Base-by-base conservation (phyloP, 2,797 vertebrate species). In the Mergus octosetaceus region DNA sequence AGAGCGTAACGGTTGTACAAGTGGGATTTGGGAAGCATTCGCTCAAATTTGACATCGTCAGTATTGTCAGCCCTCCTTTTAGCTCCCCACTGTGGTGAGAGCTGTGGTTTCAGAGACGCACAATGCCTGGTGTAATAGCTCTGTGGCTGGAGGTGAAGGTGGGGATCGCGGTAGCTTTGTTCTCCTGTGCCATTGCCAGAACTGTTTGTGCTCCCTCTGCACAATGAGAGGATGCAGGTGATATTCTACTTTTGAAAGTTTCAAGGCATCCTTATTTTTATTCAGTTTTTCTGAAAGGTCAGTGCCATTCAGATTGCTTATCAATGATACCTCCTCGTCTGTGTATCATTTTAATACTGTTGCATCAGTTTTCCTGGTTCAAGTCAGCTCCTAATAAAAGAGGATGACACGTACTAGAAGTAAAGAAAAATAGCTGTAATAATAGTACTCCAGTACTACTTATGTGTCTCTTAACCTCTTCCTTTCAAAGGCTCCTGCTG, bases 381-480 rank as follows among this genome's bases (percentile, higher is more conserved):
- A 97, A 95, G 89, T 77, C 95, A 95, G 80, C 53, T 89, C 92
- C 85, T 96, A 95, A 97, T 95, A 97, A 95, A 97, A 97, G 30
- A 97, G 25, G 93, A 95, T 95, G 91, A 83, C 84, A 94, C 68
- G 61, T 92, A 95, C 96, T 94, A 97, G 87, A 89, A 92, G 77
- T 81, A 92, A 90, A 97, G 95, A 97, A 98, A 97, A 97, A 97
- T 92, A 96, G 92, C 87, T 95, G 91, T 70, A 95, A 97, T 97
- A 97, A 97, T 94, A 97, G 85, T 81, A 66, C 86, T 95, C 76
- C 91, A 94, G 93, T 95, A 91, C 93, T 95, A 96, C 94, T 93
- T 97, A 96, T 94, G 97, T 97, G 94, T 92, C 87, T 94, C 58
- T 85, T 97, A 96, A 97, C 94, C 90, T 97, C 81, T 87, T 97